A percentile compares a stretch with the other conserved stretches of the same genome.
Evolutionary conservation across 2,888 invertebrate species (phyloP).

Genomic region (Oxycera nigricornis): DNA sequence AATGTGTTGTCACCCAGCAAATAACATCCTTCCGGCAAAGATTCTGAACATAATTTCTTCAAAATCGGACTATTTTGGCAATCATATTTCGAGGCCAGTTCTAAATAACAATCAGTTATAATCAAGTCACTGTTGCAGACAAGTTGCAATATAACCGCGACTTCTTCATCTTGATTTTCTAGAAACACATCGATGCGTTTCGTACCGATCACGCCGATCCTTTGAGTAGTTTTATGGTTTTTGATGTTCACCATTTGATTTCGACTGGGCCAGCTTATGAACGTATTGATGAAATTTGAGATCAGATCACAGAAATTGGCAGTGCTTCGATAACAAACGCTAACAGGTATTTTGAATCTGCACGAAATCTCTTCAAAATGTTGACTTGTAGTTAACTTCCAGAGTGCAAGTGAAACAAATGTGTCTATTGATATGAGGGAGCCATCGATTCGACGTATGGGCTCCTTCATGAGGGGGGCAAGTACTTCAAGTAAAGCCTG

Average conservation of each 20-base stretch:
- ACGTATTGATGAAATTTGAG: slow-evolving; percentile 57
- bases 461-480: slow-evolving; percentile 34
- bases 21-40: slow-evolving; percentile 54
- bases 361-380: slow-evolving; percentile 59
- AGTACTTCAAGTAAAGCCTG: slow-evolving; percentile 38
- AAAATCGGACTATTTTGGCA: slow-evolving; percentile 58
- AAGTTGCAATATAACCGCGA: slow-evolving; percentile 56
- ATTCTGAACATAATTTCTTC: slow-evolving; percentile 55
- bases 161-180: slow-evolving; percentile 57
- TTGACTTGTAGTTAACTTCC: slow-evolving; percentile 59
- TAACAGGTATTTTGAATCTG: slow-evolving; percentile 56
- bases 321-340: slow-evolving; percentile 55
- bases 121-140: slow-evolving; percentile 58
- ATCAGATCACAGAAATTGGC: slow-evolving; percentile 58
- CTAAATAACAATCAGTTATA: slow-evolving; percentile 59
- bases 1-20: slow-evolving; percentile 56
- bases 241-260: slow-evolving; percentile 52
- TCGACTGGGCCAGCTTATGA: slow-evolving; percentile 59
- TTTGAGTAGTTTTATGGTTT: slow-evolving; percentile 49
- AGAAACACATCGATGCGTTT: slow-evolving; percentile 58
- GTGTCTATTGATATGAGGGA: slow-evolving; percentile 53
- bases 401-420: slow-evolving; percentile 56
- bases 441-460: slow-evolving; percentile 42
- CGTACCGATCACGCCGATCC: slow-evolving; percentile 56
- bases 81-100: slow-evolving; percentile 55